phyloP scores from a whole-genome alignment of 2,113 vertebrate species.

The Forbesichthys agassizii region DNA sequence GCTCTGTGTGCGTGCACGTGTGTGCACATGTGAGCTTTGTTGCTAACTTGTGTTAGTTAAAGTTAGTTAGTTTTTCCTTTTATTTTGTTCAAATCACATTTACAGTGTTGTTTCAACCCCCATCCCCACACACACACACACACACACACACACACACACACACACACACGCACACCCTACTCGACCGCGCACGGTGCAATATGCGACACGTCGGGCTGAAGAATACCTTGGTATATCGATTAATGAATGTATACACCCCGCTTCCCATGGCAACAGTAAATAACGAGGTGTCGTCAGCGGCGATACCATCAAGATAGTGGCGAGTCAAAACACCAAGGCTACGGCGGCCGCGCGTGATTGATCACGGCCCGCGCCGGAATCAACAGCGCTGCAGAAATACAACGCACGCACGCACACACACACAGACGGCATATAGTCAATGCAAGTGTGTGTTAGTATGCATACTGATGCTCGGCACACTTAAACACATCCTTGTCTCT shows the following conservation, averaged over 20 bases:
- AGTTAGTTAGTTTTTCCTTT: too few species aligned
- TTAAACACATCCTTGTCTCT: not conserved
- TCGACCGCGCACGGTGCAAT: not conserved
- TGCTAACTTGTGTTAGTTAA: too few species aligned
- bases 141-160: not conserved
- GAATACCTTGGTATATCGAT: constrained; percentile 50
- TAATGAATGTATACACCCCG: constrained; percentile 69
- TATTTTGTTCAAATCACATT: too few species aligned
- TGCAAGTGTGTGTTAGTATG: not conserved
- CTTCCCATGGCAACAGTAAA: constrained; percentile 67
- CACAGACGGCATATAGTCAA: not conserved
- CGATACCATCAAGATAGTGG: constrained; percentile 64
- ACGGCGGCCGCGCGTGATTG: constrained; percentile 53
- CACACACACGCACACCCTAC: not conserved
- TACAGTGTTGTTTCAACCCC: too few species aligned
- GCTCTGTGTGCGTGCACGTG: too few species aligned
- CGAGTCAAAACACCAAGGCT: constrained; percentile 71
- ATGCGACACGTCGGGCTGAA: not conserved
- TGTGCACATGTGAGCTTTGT: too few species aligned
- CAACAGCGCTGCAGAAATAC: constrained; percentile 45
- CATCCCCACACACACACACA: not conserved
- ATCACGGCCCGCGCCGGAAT: constrained; percentile 64
- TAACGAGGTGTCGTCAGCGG: constrained; percentile 55
- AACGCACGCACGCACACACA: constrained; percentile 9
- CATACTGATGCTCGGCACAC: not conserved